These are phyloP conservation scores for Centropristis striata DNA, from an alignment of 2,113 vertebrate genomes.

Conservation along the genomic window DNA sequence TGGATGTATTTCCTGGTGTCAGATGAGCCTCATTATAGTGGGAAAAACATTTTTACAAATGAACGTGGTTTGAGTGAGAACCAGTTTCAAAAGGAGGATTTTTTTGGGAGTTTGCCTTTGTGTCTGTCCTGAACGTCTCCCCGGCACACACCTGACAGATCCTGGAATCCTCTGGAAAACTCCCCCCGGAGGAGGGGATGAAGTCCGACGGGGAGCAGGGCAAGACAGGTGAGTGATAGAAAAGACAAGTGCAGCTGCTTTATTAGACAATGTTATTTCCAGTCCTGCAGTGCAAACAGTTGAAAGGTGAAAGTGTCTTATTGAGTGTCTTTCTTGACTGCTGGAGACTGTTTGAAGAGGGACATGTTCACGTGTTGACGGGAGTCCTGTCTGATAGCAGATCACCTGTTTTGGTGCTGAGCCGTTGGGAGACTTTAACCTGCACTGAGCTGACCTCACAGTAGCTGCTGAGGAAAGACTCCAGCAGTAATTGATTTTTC, in stretches of 20 bases:
- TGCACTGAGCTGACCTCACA: constrained; percentile 45
- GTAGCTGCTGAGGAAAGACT: constrained; percentile 13
- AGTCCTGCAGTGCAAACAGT: constrained; percentile 16
- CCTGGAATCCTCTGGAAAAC: constrained; percentile 72
- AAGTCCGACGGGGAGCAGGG: constrained; percentile 84
- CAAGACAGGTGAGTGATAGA: constrained; percentile 84
- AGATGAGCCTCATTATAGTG: constrained; percentile 12
- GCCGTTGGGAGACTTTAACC: constrained; percentile 79
- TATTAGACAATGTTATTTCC: constrained; percentile 6
- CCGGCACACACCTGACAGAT: constrained; percentile 57
- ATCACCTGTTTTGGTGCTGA: constrained; percentile 45
- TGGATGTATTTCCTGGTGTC: constrained; percentile 66
- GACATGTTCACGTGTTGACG: constrained; percentile 38
- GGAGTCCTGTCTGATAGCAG: constrained; percentile 45
- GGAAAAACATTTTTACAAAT: background rate
- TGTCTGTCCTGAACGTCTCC: constrained; percentile 39
- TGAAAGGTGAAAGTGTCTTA: background rate
- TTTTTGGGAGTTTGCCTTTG: constrained; percentile 7
- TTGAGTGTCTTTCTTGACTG: background rate
- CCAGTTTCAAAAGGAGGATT: background rate
- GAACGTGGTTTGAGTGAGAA: constrained; percentile 6
- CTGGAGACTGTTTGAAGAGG: background rate
- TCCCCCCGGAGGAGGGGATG: constrained; percentile 75
- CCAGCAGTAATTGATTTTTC: background rate
- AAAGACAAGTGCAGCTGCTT: constrained; percentile 17